Percentiles rank a stretch among this genome's conserved stretches.
Conservation (phyloP, 2,888 invertebrate species). For the Peribatodes rhomboidaria region DNA sequence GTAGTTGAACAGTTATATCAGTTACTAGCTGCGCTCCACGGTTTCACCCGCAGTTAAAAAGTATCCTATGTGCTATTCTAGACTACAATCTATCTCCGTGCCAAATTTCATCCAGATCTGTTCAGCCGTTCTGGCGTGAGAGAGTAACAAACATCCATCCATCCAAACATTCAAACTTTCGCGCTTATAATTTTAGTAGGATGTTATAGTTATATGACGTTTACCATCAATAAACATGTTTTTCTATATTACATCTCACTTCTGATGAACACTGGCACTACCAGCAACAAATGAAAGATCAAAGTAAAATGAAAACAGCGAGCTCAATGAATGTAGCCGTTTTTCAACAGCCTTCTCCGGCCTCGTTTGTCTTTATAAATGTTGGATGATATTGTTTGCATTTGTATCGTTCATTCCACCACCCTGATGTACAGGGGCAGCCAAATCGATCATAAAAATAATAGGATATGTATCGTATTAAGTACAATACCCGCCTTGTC, state of each 20-base stretch:
- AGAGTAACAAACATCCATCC: no score
- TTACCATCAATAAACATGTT: no score
- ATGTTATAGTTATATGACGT: no score
- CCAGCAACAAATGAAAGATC: conserved; percentile 15
- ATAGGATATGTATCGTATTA: conserved; percentile 1
- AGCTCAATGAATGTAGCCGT: conserved; percentile 36
- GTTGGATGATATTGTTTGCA: conserved; percentile 82
- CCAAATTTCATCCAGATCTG: no score
- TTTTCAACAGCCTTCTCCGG: conserved; percentile 50
- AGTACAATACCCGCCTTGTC: neutral
- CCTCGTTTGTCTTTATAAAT: conserved; percentile 75
- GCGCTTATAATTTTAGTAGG: no score
- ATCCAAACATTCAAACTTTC: no score
- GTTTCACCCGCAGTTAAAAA: no score
- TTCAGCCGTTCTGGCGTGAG: no score
- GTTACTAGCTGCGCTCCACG: no score
- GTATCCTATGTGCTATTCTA: no score
- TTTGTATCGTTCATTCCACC: conserved; percentile 64
- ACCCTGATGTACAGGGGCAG: conserved; percentile 11
- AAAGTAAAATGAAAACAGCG: conserved; percentile 15
- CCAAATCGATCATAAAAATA: neutral
- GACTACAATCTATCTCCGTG: no score
- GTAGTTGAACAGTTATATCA: no score
- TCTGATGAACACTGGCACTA: conserved; percentile 2
- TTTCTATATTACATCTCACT: neutral